Conservation (phyloP, 2,888 invertebrate genomes). For the Leptinotarsa juncta region DNA sequence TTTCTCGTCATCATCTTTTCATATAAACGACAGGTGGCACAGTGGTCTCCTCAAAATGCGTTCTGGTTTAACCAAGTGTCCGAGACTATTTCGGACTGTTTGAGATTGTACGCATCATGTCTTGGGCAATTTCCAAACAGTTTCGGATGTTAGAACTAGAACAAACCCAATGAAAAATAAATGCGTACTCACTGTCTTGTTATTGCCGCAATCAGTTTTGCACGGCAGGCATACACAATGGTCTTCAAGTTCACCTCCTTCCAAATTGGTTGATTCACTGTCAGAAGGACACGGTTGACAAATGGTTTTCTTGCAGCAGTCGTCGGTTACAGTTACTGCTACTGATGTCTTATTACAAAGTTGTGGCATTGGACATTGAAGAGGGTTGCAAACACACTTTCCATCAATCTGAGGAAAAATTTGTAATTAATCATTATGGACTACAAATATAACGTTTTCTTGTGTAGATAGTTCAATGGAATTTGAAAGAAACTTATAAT, state of each 20-base stretch:
- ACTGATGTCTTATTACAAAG: conserved; percentile 57
- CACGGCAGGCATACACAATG: conserved; percentile 61
- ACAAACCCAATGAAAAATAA: no score
- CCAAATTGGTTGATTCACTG: conserved; percentile 55
- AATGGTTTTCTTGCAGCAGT: conserved; percentile 56
- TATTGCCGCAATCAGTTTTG: conserved; percentile 55
- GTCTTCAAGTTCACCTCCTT: conserved; percentile 55
- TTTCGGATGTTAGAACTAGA: no score
- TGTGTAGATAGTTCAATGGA: no score
- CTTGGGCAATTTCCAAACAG: no score
- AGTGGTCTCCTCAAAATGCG: no score
- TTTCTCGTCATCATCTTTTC: no score
- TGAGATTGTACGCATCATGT: no score
- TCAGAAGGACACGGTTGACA: conserved; percentile 59
- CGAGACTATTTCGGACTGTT: no score
- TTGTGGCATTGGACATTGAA: conserved; percentile 56
- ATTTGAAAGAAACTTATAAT: no score
- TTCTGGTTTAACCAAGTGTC: no score
- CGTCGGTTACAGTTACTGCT: conserved; percentile 51
- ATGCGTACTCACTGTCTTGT: conserved; percentile 46
- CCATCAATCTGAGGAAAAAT: conserved; percentile 45
- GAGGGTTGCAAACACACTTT: conserved; percentile 57
- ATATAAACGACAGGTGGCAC: no score
- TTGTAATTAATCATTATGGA: background rate
- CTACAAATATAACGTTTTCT: background rate